These are phyloP conservation scores for Lampropteryx suffumata DNA, from an alignment of 2,888 invertebrate species.

Conservation along the genomic window DNA sequence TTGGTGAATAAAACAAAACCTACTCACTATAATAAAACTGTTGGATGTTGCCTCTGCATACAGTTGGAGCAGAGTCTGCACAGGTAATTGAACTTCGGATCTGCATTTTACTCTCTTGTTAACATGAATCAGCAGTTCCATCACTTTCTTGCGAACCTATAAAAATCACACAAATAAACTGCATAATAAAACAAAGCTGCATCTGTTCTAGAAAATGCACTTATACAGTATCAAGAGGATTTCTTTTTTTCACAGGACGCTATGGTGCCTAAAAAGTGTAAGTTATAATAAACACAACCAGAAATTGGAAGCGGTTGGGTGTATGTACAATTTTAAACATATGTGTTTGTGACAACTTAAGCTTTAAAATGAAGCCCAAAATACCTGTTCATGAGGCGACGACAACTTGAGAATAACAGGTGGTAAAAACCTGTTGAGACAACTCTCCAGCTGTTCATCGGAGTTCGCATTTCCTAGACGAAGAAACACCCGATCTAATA, in stretches of 20 bases:
- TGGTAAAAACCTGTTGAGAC: slow-evolving; percentile 90
- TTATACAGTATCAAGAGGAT: too few species aligned
- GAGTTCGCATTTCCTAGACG: slow-evolving; percentile 94
- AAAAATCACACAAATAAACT: too few species aligned
- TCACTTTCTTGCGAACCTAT: slow-evolving; percentile 88
- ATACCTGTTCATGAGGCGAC: slow-evolving; percentile 92
- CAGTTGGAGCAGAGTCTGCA: slow-evolving; percentile 90
- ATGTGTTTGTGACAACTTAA: background rate
- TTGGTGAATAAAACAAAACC: background rate
- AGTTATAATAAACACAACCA: background rate
- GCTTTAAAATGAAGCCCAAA: background rate
- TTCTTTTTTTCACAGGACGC: too few species aligned
- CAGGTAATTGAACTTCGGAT: slow-evolving; percentile 91
- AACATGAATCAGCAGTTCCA: slow-evolving; percentile 95
- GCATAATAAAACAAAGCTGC: too few species aligned
- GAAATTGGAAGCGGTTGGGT: too few species aligned
- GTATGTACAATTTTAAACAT: too few species aligned
- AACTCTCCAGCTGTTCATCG: slow-evolving; percentile 93
- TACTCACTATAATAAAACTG: slow-evolving; percentile 89
- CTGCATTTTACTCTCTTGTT: slow-evolving; percentile 95
- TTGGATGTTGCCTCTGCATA: slow-evolving; percentile 90
- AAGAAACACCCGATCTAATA: slow-evolving; percentile 94
- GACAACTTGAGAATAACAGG: slow-evolving; percentile 95
- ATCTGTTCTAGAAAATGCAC: too few species aligned
- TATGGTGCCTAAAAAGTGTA: too few species aligned